Percentiles rank a stretch among this genome's conserved stretches.
These are phyloP conservation scores for Cydia splendana DNA, from an alignment of 1,140 invertebrate genomes.

Conservation along the genomic window DNA sequence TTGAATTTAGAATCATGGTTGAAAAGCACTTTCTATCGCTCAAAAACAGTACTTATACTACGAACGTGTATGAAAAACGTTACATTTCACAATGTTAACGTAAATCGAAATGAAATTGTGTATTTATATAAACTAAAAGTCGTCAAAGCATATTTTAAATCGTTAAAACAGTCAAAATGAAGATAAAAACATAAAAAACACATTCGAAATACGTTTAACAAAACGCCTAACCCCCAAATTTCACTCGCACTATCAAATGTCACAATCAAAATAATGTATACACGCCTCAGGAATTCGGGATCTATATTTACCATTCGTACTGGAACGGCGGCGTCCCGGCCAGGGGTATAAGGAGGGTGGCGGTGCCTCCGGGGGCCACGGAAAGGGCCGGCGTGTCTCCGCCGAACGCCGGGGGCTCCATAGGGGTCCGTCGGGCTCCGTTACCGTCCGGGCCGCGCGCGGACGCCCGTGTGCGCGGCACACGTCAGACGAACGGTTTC, in stretches of 20 bases:
- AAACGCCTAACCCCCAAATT: not conserved
- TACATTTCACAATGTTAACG: not conserved
- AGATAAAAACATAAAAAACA: not conserved
- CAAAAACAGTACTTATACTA: constrained; percentile 3
- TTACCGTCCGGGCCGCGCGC: constrained; percentile 26
- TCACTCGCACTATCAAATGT: not conserved
- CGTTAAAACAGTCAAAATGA: not conserved
- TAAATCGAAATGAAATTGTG: too few relatives aligned
- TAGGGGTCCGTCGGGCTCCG: constrained; percentile 9
- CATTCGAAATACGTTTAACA: not conserved
- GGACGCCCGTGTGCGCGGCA: constrained; percentile 3
- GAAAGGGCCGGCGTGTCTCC: not conserved
- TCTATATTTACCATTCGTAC: constrained; percentile 23
- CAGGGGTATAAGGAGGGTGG: not conserved
- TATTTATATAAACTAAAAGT: too few relatives aligned
- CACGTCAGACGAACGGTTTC: not conserved
- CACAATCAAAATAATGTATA: constrained; percentile 1
- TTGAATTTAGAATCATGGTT: constrained; percentile 1
- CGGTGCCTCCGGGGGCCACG: not conserved
- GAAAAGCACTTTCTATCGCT: constrained; percentile 2
- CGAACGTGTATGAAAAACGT: not conserved
- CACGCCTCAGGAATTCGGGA: too few relatives aligned
- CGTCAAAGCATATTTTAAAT: not conserved
- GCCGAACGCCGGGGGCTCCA: constrained; percentile 25
- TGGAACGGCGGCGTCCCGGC: constrained; percentile 12